Evolutionary conservation across 2,113 vertebrate species (phyloP).

Genomic region (Anthoscopus minutus): DNA sequence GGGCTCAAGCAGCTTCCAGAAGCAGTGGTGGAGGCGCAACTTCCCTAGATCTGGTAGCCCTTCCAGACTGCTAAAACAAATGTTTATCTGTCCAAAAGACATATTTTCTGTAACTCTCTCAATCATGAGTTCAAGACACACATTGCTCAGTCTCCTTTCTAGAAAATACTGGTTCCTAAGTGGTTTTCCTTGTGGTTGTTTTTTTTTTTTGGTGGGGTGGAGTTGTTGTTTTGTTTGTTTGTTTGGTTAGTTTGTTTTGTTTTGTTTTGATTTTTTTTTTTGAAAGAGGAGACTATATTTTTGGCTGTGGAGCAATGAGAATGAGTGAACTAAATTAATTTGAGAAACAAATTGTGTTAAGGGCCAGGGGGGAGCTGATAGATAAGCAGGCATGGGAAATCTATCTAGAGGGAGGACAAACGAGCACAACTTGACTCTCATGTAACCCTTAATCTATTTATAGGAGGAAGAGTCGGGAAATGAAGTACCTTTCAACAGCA

Average conservation of each 20-base stretch:
- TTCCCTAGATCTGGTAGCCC: background rate
- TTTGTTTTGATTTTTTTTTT: background rate
- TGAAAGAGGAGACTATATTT: background rate
- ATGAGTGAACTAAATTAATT: constrained; percentile 54
- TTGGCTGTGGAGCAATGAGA: constrained; percentile 27
- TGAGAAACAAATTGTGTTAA: constrained; percentile 54
- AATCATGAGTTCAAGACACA: background rate
- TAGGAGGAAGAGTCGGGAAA: constrained; percentile 69
- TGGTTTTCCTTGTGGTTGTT: background rate
- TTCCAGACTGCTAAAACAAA: background rate
- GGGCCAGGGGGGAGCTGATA: background rate
- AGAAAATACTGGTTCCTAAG: background rate
- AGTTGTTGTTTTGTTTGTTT: too few species aligned
- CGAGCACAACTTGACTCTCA: constrained; percentile 66
- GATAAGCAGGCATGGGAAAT: constrained; percentile 63
- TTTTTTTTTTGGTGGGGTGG: background rate
- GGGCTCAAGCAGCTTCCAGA: background rate
- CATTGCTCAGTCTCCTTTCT: background rate
- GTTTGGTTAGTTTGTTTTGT: background rate
- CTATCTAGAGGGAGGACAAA: constrained; percentile 61
- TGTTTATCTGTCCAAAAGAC: background rate
- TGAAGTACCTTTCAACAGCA: constrained; percentile 71
- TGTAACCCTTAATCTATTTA: constrained; percentile 70
- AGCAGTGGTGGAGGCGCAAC: background rate
- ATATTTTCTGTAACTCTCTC: background rate